Conservation (phyloP, 53 echinoderm and acorn worm genomes). For the Luidia sarsii region DNA sequence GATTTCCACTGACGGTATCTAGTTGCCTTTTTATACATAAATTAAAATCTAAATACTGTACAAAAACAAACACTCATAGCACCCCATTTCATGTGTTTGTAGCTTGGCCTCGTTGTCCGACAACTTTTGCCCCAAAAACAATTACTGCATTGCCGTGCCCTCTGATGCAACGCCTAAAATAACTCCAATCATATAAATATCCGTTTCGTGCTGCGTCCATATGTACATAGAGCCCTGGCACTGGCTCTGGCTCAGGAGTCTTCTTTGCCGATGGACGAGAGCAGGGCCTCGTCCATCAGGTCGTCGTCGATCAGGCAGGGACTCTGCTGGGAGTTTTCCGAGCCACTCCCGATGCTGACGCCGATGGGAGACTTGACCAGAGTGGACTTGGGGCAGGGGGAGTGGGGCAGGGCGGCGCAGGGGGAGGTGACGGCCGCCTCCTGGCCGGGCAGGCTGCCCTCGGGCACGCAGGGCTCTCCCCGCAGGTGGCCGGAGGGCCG, state of each 20-base stretch:
- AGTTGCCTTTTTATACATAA: too few species aligned
- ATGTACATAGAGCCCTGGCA: too few species aligned
- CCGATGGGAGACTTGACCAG: constrained; percentile 58
- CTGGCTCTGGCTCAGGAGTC: background rate
- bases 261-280: constrained; percentile 75
- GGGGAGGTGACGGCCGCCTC: constrained; percentile 43
- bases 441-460: constrained; percentile 31
- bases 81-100: too few species aligned
- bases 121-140: too few species aligned
- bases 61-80: too few species aligned
- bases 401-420: constrained; percentile 45
- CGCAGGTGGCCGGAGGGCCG: constrained; percentile 17
- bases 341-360: constrained; percentile 55
- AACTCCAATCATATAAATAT: too few species aligned
- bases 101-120: too few species aligned
- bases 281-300: constrained; percentile 89
- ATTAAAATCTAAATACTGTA: too few species aligned
- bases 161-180: too few species aligned
- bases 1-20: too few species aligned
- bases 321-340: constrained; percentile 61
- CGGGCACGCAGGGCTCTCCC: constrained; percentile 31
- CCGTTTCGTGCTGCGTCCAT: background rate
- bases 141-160: too few species aligned
- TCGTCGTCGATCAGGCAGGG: constrained; percentile 96
- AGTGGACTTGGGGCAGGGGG: constrained; percentile 60